Percentiles rank a stretch among this genome's conserved stretches.
These are phyloP conservation scores for Chitala chitala DNA, from an alignment of 2,113 vertebrate species.

Conservation along the genomic window DNA sequence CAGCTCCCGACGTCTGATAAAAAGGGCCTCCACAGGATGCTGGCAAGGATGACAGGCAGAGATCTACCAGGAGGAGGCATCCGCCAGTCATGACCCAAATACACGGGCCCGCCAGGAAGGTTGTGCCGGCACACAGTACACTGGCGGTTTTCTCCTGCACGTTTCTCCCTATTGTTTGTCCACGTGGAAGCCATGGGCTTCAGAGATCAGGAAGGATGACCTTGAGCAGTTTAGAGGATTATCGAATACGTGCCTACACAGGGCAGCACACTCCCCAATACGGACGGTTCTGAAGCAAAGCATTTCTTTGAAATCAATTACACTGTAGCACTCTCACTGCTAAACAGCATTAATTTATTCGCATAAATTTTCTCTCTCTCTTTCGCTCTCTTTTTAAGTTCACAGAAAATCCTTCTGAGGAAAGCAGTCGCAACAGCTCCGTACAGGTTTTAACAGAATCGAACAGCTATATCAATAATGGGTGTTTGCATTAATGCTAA, in stretches of 20 bases:
- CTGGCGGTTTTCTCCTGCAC: no score
- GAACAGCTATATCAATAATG: background rate
- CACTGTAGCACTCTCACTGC: background rate
- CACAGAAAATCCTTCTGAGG: background rate
- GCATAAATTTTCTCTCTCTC: no score
- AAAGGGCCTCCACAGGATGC: background rate
- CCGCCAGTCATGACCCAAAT: background rate
- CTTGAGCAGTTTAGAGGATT: background rate
- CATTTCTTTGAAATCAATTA: slow-evolving; percentile 8
- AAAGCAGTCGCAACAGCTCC: background rate
- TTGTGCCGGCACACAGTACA: no score
- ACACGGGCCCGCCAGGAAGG: no score
- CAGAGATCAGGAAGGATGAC: background rate
- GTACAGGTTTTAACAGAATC: background rate
- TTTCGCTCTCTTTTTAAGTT: background rate
- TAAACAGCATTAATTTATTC: slow-evolving; percentile 6
- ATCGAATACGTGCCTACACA: background rate
- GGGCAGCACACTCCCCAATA: background rate
- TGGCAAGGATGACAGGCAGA: background rate
- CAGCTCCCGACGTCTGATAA: background rate
- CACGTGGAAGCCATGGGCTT: background rate
- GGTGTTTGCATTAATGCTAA: background rate
- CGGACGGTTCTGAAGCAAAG: background rate
- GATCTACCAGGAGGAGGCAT: background rate
- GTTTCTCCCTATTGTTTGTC: background rate